A percentile compares a stretch with the other conserved stretches of the same genome.
These are phyloP conservation scores for Craseonycteris thonglongyai DNA, from an alignment of 2,113 vertebrate genomes.

Conservation along the genomic window DNA sequence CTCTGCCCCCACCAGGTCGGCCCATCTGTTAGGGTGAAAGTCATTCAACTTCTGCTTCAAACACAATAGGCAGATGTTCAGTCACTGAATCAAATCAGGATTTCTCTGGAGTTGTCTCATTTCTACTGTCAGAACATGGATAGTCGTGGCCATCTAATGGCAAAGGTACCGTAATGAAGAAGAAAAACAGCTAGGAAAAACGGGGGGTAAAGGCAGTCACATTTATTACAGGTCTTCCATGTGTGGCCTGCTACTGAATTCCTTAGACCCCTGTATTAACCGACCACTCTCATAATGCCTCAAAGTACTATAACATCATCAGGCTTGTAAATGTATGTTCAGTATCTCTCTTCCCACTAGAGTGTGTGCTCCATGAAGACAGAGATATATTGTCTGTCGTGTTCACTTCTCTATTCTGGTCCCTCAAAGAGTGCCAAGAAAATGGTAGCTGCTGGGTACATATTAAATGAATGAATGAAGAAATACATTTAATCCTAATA, in stretches of 20 bases:
- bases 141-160: background rate
- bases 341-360: background rate
- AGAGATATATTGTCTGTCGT: background rate
- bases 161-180: background rate
- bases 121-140: background rate
- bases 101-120: background rate
- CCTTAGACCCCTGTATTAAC: background rate
- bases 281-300: background rate
- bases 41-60: background rate
- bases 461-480: background rate
- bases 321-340: background rate
- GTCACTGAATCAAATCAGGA: background rate
- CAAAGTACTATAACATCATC: background rate
- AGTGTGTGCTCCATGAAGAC: background rate
- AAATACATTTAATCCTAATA: background rate
- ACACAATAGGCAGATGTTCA: background rate
- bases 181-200: background rate
- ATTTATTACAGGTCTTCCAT: background rate
- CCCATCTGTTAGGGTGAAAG: background rate
- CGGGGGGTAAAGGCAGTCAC: background rate
- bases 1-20: background rate
- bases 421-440: background rate
- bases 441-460: background rate
- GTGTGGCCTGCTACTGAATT: background rate
- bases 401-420: background rate